phyloP scores from a whole-genome alignment of 2,888 invertebrate species.

The Malthinus flaveolus region DNA sequence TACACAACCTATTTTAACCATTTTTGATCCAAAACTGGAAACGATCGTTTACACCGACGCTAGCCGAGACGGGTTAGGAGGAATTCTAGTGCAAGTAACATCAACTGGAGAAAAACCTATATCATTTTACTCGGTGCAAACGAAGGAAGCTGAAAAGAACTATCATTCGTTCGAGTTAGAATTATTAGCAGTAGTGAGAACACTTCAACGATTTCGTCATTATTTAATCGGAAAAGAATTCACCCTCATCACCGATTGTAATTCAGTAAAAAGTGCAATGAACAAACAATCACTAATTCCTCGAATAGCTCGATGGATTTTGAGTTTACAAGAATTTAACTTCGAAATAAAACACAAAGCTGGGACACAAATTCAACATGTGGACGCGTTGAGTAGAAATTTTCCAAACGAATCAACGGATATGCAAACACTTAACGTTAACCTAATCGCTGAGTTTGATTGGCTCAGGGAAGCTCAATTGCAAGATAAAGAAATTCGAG shows the following conservation, averaged over 20 bases:
- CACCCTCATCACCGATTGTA: conserved; percentile 27
- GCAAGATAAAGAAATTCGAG: too few relatives aligned
- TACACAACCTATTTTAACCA: too few relatives aligned
- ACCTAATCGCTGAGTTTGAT: too few relatives aligned
- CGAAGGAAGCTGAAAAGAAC: conserved; percentile 15
- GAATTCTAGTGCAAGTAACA: conserved; percentile 22
- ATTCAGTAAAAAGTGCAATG: conserved; percentile 17
- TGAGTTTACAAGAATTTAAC: conserved; percentile 34
- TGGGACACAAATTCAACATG: conserved; percentile 40
- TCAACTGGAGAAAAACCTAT: conserved; percentile 16
- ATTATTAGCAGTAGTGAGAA: conserved; percentile 21
- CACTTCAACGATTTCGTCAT: conserved; percentile 13
- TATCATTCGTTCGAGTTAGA: conserved; percentile 32
- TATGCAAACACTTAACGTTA: too few relatives aligned
- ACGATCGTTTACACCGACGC: conserved; percentile 28
- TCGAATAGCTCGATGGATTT: conserved; percentile 41
- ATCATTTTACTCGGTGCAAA: conserved; percentile 25
- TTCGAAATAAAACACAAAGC: conserved; percentile 25
- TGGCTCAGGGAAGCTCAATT: too few relatives aligned
- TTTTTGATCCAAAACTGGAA: too few relatives aligned
- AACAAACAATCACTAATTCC: conserved; percentile 31
- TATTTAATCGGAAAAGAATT: conserved; percentile 22
- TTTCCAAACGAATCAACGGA: too few relatives aligned
- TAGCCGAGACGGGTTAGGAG: conserved; percentile 23
- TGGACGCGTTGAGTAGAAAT: conserved; percentile 42